These are phyloP conservation scores for Herminia tarsipennalis DNA, from an alignment of 2,888 invertebrate genomes.

Conservation along the genomic window DNA sequence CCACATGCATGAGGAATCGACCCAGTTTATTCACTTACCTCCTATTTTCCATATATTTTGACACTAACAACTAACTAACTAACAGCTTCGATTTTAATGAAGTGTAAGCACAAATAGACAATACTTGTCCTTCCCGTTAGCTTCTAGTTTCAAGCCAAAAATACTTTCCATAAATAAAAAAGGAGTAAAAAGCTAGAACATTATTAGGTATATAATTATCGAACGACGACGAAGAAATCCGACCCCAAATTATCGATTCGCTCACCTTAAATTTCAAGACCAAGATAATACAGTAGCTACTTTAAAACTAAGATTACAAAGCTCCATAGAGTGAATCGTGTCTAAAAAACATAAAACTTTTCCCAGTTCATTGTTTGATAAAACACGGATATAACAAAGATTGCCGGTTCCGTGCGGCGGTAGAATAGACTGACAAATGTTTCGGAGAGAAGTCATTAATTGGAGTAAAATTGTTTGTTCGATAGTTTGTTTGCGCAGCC, in stretches of 20 bases:
- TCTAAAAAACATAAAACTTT: conserved; percentile 11
- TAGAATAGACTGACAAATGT: conserved; percentile 25
- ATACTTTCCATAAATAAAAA: too few relatives aligned
- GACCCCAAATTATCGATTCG: too few relatives aligned
- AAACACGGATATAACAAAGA: conserved; percentile 18
- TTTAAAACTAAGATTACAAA: conserved; percentile 5
- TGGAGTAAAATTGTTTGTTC: conserved; percentile 43
- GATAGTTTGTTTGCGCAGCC: conserved; percentile 32
- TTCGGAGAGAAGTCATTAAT: conserved; percentile 32
- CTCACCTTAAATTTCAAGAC: too few relatives aligned
- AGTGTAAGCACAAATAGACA: too few relatives aligned
- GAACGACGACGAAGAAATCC: too few relatives aligned
- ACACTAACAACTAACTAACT: neutral
- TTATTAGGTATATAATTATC: too few relatives aligned
- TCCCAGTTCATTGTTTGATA: conserved; percentile 15
- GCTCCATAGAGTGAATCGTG: neutral
- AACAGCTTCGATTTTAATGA: neutral
- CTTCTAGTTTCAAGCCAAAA: neutral
- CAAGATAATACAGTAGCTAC: too few relatives aligned
- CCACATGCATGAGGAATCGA: neutral
- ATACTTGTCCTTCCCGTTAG: too few relatives aligned
- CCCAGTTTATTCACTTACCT: conserved; percentile 5
- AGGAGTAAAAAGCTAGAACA: too few relatives aligned
- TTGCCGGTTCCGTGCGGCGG: conserved; percentile 15
- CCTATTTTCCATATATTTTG: conserved; percentile 4